Base-by-base conservation (phyloP, 2,888 invertebrate genomes). In the Torymus auratus region DNA sequence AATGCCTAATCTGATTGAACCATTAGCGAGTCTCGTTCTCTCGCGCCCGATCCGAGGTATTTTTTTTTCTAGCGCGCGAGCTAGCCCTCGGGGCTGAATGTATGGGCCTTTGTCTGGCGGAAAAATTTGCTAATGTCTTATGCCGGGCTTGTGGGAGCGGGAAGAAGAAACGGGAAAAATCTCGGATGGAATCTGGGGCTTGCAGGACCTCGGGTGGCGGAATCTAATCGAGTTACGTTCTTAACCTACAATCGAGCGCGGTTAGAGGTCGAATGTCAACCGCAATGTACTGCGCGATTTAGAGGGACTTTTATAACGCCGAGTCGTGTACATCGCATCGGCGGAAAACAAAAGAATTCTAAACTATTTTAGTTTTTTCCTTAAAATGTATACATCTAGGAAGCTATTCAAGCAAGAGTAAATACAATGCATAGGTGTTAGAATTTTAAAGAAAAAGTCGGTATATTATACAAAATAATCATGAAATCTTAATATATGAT, bases 1-100 rank as follows among this genome's bases (percentile, higher is more conserved):
- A 68, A 61, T 75, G 61, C 68, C 62, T 58, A 65, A 71, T 78
- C 70, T 64, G 77, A 78, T 78, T 71, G 71, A 58, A 53, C 77
- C 77, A 78, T 78, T 78, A 78, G 64, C 70, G 61, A 62, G n/a
- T 61, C 53, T 41, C 67, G 20, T 1, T 20, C 13, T n/a, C 41
- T 53, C 1, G 41, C 41, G 41, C 41, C 41, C 41, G 41, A 41
- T 41, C 41, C 41, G 7, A 4, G 7, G 41, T 7, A 0, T 20
- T 20, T 7, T 41, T 41, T 41, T 41, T 41, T 41, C 41, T 41
- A 41, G 5, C 41, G 41, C 41, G 41, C 5, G 41, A 41, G 20
- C 20, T 20, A 20, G 41, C 1, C 41, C 41, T 41, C 28, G 5
- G 7, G 20, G 62, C 14, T 58, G 41, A 41, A 74, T 65, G 20